Evolutionary conservation across 1,140 invertebrate genomes (phyloP).

Genomic region (Agrilus planipennis): DNA sequence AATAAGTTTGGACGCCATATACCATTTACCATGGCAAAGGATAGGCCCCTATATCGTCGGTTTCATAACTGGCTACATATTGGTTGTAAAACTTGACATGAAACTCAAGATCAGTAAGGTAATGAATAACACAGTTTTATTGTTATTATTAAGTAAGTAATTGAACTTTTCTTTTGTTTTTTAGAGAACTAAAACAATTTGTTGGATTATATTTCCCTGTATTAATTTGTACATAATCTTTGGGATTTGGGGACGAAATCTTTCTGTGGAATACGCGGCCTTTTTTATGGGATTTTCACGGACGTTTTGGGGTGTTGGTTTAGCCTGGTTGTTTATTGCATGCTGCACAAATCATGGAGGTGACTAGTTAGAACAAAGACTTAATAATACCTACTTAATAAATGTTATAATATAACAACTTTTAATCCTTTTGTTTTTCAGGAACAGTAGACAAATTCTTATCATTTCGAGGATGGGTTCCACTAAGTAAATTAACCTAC

Average conservation of each 20-base stretch:
- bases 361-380: conserved; percentile 11
- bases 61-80: conserved; percentile 34
- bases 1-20: conserved; percentile 31
- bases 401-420: background rate
- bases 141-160: background rate
- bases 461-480: conserved; percentile 35
- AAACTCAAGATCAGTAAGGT: conserved; percentile 33
- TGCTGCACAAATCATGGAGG: conserved; percentile 37
- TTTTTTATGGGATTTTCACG: conserved; percentile 35
- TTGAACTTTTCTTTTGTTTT: background rate
- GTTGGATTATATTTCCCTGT: conserved; percentile 32
- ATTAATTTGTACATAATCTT: conserved; percentile 37
- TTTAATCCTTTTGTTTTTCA: conserved; percentile 9
- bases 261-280: conserved; percentile 30
- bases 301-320: conserved; percentile 37
- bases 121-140: background rate
- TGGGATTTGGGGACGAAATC: conserved; percentile 28
- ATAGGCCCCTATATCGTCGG: conserved; percentile 40
- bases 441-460: conserved; percentile 33
- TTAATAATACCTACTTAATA: background rate
- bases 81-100: conserved; percentile 29
- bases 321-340: conserved; percentile 39
- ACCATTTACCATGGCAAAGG: conserved; percentile 40
- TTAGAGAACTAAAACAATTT: background rate
- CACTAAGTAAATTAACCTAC: conserved; percentile 38